Percentiles rank a stretch among this genome's conserved stretches.
phyloP scores from a whole-genome alignment of 23 tunicate genomes.

The Trididemnum nubilum region DNA sequence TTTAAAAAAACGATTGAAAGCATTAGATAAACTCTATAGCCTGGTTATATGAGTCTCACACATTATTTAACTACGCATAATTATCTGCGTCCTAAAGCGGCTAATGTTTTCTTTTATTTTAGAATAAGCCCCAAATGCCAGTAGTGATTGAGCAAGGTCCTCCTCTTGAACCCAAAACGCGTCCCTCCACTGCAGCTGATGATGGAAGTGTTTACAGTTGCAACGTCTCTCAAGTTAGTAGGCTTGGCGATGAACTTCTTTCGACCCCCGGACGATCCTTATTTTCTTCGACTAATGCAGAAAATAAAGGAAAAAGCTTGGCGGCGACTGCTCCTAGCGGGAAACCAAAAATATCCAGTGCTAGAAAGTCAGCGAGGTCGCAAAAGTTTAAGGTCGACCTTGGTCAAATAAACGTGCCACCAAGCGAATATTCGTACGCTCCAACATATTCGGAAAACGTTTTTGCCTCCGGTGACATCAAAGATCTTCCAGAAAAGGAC shows the following conservation, averaged over 20 bases:
- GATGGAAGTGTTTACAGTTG: conserved; percentile 26
- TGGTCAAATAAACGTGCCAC: conserved; percentile 32
- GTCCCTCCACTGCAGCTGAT: conserved; percentile 23
- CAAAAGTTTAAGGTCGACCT: conserved; percentile 27
- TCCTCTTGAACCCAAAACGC: not conserved
- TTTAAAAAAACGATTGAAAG: no score
- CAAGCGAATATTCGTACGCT: conserved; percentile 22
- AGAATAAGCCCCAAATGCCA: conserved; percentile 8
- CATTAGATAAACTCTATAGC: no score
- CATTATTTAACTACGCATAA: no score
- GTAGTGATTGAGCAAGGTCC: not conserved
- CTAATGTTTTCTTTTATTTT: not conserved
- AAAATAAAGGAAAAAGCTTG: not conserved
- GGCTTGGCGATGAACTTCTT: conserved; percentile 17
- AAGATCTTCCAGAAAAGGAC: conserved; percentile 37
- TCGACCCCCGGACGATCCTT: conserved; percentile 29
- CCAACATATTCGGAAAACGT: not conserved
- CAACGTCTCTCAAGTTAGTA: conserved; percentile 13
- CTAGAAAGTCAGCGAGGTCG: conserved; percentile 12
- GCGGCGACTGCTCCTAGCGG: not conserved
- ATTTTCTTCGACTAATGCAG: not conserved
- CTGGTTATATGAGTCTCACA: no score
- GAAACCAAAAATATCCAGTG: conserved; percentile 28
- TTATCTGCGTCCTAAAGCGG: no score
- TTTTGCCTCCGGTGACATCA: not conserved